Percentiles rank a stretch among this genome's conserved stretches.
Conservation (phyloP, 2,888 invertebrate genomes). For the Campopleginae sp. region DNA sequence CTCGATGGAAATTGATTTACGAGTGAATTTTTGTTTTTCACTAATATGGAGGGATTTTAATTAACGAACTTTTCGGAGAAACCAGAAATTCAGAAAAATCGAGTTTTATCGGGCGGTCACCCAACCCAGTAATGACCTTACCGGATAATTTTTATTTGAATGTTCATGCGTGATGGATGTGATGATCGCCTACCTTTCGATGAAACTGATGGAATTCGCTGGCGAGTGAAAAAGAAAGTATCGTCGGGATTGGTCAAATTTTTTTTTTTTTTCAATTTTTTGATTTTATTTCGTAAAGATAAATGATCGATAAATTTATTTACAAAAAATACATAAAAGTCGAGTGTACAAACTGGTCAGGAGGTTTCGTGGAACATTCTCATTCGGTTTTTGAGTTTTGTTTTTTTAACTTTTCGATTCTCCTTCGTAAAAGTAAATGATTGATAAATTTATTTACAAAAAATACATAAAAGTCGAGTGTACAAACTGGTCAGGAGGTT, state of each 20-base stretch:
- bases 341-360: conserved; percentile 55
- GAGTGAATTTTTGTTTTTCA: neutral
- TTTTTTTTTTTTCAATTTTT: conserved; percentile 1
- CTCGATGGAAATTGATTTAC: neutral
- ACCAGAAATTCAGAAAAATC: too few relatives aligned
- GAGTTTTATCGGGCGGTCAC: too few relatives aligned
- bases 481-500: conserved; percentile 55
- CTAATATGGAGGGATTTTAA: too few relatives aligned
- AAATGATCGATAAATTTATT: conserved; percentile 29
- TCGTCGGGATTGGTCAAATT: neutral
- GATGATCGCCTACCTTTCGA: too few relatives aligned
- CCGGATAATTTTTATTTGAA: too few relatives aligned
- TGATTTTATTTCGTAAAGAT: neutral
- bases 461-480: conserved; percentile 1
- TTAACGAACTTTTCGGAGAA: too few relatives aligned
- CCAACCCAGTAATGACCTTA: too few relatives aligned
- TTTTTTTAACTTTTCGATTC: neutral
- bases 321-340: conserved; percentile 25
- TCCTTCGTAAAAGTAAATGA: neutral
- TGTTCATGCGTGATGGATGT: too few relatives aligned
- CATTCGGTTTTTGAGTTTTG: conserved; percentile 71
- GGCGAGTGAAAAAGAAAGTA: neutral
- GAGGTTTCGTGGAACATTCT: conserved; percentile 48
- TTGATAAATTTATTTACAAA: conserved; percentile 43
- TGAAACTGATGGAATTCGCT: neutral